phyloP scores from a whole-genome alignment of 2,888 invertebrate genomes.

The Sinopyrophorus schimmeli region DNA sequence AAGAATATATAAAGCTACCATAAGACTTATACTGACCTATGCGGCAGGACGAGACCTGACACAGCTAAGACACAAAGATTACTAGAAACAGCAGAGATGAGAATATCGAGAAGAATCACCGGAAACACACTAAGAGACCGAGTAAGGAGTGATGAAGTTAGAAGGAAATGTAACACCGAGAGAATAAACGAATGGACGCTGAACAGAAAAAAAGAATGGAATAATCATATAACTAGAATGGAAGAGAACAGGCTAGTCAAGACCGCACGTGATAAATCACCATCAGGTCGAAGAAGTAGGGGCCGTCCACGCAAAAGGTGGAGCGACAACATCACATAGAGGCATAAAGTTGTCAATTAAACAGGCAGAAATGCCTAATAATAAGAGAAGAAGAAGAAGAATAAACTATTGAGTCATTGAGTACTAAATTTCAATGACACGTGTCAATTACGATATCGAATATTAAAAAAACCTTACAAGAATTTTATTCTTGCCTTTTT shows the following conservation, averaged over 20 bases:
- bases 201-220: slow-evolving; percentile 5
- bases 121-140: slow-evolving; percentile 5
- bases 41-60: neutral
- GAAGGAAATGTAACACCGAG: slow-evolving; percentile 8
- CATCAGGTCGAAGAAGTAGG: no score
- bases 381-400: no score
- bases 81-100: slow-evolving; percentile 1
- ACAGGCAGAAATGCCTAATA: no score
- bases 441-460: no score
- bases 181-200: slow-evolving; percentile 10
- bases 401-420: no score
- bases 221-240: neutral
- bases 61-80: slow-evolving; percentile 1
- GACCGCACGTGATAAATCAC: neutral
- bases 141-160: neutral
- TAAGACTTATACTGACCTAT: slow-evolving; percentile 4
- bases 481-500: no score
- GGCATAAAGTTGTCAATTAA: no score
- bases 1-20: slow-evolving; percentile 1
- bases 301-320: no score
- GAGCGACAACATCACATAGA: no score
- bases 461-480: no score
- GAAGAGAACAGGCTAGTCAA: slow-evolving; percentile 2
- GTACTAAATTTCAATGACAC: no score
- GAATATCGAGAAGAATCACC: slow-evolving; percentile 4